Evolutionary conservation across 2,888 invertebrate species (phyloP).

Genomic region (Cantharis lateralis): DNA sequence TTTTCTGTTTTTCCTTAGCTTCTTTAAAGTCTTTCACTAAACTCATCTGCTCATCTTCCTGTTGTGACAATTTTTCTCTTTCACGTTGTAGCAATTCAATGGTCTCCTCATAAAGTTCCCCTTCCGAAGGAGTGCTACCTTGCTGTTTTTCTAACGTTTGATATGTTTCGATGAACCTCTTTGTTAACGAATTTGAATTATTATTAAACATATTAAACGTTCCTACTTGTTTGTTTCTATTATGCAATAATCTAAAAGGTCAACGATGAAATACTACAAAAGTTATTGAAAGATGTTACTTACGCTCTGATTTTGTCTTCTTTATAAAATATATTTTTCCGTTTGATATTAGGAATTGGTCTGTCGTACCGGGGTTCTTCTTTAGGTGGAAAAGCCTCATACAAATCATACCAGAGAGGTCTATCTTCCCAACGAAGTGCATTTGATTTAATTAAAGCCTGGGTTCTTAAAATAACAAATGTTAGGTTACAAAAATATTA

Average conservation of each 20-base stretch:
- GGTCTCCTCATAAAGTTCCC: constrained; percentile 54
- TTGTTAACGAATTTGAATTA: constrained; percentile 60
- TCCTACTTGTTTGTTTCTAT: constrained; percentile 61
- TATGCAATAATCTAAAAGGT: constrained; percentile 69
- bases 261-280: constrained; percentile 7
- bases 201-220: constrained; percentile 61
- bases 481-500: background rate
- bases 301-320: constrained; percentile 87
- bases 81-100: constrained; percentile 50
- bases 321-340: constrained; percentile 76
- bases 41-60: constrained; percentile 20
- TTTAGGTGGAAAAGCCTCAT: constrained; percentile 87
- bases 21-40: constrained; percentile 38
- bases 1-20: constrained; percentile 28
- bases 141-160: constrained; percentile 60
- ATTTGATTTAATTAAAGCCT: constrained; percentile 78
- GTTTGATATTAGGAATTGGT: constrained; percentile 63
- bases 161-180: constrained; percentile 66
- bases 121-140: constrained; percentile 57
- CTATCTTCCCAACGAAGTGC: constrained; percentile 81
- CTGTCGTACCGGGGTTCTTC: constrained; percentile 79
- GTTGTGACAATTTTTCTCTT: constrained; percentile 17
- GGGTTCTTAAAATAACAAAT: constrained; percentile 62
- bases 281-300: constrained; percentile 35
- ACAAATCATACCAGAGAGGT: constrained; percentile 93